A percentile compares a stretch with the other conserved stretches of the same genome.
Conservation (phyloP, 2,797 vertebrate species). For the Acanthurus lineatus region DNA sequence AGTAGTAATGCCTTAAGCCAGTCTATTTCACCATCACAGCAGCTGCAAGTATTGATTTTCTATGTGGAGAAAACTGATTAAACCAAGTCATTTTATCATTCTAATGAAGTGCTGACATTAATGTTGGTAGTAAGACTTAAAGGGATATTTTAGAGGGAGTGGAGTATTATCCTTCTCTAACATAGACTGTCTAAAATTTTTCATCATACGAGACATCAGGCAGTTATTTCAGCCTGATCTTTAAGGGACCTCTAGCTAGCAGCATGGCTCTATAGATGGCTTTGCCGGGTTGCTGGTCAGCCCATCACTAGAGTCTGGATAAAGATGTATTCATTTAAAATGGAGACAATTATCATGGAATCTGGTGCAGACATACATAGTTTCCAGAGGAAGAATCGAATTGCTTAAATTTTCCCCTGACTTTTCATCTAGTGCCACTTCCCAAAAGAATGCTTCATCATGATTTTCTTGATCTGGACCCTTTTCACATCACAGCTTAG, state of each 20-base stretch:
- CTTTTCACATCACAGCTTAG: too few relatives aligned
- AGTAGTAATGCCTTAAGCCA: conserved; percentile 34
- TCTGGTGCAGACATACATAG: background rate
- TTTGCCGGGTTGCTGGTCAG: conserved; percentile 1
- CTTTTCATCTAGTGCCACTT: background rate
- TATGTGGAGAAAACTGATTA: conserved; percentile 53
- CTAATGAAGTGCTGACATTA: conserved; percentile 52
- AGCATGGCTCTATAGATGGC: background rate
- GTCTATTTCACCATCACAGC: conserved; percentile 38
- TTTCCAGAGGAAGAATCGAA: background rate
- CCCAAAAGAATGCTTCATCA: too few relatives aligned
- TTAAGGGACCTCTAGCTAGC: conserved; percentile 13
- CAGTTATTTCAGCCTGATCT: conserved; percentile 31
- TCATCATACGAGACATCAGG: conserved; percentile 20
- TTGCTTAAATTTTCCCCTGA: background rate
- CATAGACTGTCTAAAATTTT: conserved; percentile 8
- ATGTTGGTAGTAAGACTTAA: conserved; percentile 33
- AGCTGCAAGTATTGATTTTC: conserved; percentile 60
- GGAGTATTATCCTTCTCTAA: conserved; percentile 18
- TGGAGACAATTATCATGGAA: too few relatives aligned
- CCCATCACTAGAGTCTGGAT: background rate
- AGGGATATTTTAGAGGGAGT: conserved; percentile 29
- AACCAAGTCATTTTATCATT: conserved; percentile 54
- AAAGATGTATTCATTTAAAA: too few relatives aligned
- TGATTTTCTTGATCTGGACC: too few relatives aligned